Conservation (phyloP, 2,113 vertebrate species). For the Motacilla alba region DNA sequence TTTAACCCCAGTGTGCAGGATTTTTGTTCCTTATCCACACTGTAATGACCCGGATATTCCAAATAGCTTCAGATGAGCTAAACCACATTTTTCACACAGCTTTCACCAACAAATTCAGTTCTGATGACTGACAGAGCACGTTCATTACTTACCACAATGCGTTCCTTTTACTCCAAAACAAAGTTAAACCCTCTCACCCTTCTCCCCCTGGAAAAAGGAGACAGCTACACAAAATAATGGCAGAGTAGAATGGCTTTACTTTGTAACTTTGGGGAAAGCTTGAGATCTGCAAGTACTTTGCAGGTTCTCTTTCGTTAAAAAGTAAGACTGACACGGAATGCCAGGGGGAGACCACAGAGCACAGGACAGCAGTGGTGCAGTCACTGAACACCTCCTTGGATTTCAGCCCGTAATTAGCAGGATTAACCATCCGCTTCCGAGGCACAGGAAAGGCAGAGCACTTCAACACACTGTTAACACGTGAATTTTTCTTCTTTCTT, state of each 20-base stretch:
- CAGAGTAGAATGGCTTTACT: conserved; percentile 17
- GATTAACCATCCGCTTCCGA: not conserved
- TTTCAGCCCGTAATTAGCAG: not conserved
- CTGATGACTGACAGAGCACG: not conserved
- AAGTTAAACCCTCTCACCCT: not conserved
- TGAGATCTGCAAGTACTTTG: not conserved
- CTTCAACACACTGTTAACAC: not conserved
- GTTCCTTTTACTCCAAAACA: not conserved
- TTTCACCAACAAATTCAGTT: not conserved
- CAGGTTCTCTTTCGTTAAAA: not conserved
- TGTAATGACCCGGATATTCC: not conserved
- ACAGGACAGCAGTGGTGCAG: not conserved
- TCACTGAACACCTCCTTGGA: not conserved
- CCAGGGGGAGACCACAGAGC: not conserved
- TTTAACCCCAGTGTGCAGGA: not conserved
- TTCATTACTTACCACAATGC: accelerated
- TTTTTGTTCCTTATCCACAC: not conserved
- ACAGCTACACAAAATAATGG: not conserved
- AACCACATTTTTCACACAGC: not conserved
- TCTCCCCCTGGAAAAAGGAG: not conserved
- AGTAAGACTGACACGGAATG: not conserved
- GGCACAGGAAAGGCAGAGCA: conserved; percentile 54
- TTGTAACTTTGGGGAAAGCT: conserved; percentile 20
- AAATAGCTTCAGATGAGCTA: not conserved
- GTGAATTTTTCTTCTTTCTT: not conserved